Evolutionary conservation across 2,888 invertebrate genomes (phyloP), one percentile per base, ranked within the genome.

Genomic region (Hoplodrina ambigua): DNA sequence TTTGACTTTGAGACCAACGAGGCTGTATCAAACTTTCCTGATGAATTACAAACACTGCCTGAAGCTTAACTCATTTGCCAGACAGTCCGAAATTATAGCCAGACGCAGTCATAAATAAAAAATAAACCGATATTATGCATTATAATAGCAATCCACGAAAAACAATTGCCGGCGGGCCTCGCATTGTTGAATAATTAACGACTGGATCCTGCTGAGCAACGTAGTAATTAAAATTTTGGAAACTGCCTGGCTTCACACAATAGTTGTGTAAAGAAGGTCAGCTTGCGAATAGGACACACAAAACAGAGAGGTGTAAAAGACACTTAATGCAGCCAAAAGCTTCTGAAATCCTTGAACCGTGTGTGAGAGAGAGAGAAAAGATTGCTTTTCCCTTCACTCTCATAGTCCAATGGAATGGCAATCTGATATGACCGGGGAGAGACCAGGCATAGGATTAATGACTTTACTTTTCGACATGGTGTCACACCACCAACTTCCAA

Each of bases 151-250:
- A 80, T 78, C 58, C 84, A 77, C 66, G 74, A 83, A 85, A 83
- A 84, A 84, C 85, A 84, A 84, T 83, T 75, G 85, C 78, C 57
- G 61, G 61, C 73, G 75, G 72, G 70, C 63, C 59, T 74, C 77
- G 62, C 76, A 83, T 83, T 85, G 85, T 85, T 83, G 85, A 72
- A 83, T 83, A 85, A 84, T 84, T 84, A 84, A 84, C 70, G 83
- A 66, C 54, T 55, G 71, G 74, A 66, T 84, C 75, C 85, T 80
- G 78, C 62, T 61, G 77, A 72, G 78, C 75, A 61, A 58, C 57
- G 53, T 64, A 82, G 85, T 85, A 84, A 84, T 84, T 84, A 84
- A 84, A 85, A 85, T 85, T 84, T 84, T 85, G 84, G 84, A 74
- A 82, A 85, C 85, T 80, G 83, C 70, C 67, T 37, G 8, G 7